A percentile compares a stretch with the other conserved stretches of the same genome.
Evolutionary conservation across 2,888 invertebrate genomes (phyloP).

Genomic region (Eledona agricola): DNA sequence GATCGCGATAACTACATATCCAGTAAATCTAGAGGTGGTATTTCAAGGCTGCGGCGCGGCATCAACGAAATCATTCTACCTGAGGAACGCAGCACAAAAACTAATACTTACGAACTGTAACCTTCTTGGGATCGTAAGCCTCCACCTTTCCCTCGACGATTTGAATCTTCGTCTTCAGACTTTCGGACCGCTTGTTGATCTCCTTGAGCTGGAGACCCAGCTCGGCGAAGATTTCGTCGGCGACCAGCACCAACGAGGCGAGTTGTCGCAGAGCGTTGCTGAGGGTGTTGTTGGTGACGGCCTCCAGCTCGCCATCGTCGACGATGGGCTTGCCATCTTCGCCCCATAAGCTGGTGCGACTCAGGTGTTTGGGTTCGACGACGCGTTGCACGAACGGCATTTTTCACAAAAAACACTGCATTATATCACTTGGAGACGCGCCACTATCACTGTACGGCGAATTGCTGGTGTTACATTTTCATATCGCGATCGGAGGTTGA

Average conservation of each 20-base stretch:
- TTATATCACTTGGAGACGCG: conserved; percentile 28
- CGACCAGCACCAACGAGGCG: conserved; percentile 82
- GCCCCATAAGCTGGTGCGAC: conserved; percentile 72
- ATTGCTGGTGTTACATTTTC: conserved; percentile 8
- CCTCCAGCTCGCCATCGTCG: conserved; percentile 81
- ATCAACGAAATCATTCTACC: conserved; percentile 32
- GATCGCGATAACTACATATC: conserved; percentile 34
- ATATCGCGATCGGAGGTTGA: conserved; percentile 6
- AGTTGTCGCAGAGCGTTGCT: conserved; percentile 86
- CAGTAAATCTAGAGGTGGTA: conserved; percentile 30
- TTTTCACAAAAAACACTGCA: conserved; percentile 54
- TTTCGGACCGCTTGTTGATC: conserved; percentile 77
- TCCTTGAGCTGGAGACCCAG: conserved; percentile 78
- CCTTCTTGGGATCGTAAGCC: conserved; percentile 85
- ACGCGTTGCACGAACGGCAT: conserved; percentile 91
- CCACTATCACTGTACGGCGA: conserved; percentile 25
- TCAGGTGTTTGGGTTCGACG: conserved; percentile 83
- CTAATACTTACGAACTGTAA: conserved; percentile 90
- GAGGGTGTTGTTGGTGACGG: conserved; percentile 86
- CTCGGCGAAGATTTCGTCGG: conserved; percentile 87
- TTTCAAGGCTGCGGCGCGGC: conserved; percentile 34
- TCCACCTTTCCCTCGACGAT: conserved; percentile 76
- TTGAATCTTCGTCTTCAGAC: conserved; percentile 74
- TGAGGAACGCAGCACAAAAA: conserved; percentile 29
- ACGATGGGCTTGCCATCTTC: conserved; percentile 69